phyloP scores from a whole-genome alignment of 2,797 vertebrate species.

The Zalophus californianus region DNA sequence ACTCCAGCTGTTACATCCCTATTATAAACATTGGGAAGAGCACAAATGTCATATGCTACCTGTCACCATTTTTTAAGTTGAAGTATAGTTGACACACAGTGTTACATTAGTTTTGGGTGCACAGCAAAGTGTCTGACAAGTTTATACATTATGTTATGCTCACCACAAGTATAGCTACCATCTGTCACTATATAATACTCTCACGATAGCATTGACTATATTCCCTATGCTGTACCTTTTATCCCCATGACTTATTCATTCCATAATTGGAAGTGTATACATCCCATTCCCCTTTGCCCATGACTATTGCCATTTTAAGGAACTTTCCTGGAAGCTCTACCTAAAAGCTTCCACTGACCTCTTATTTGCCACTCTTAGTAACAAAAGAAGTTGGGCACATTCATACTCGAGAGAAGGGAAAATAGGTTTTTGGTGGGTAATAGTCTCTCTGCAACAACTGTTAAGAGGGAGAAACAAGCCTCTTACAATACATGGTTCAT shows the following conservation, averaged over 20 bases:
- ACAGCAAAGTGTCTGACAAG: neutral
- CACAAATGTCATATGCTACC: neutral
- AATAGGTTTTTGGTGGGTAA: neutral
- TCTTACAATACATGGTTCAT: neutral
- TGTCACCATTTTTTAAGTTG: neutral
- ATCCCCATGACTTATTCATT: neutral
- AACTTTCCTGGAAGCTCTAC: neutral
- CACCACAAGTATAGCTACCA: neutral
- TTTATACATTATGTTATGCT: neutral
- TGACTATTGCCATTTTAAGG: neutral
- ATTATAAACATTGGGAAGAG: neutral
- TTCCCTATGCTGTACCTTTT: neutral
- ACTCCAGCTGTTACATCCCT: neutral
- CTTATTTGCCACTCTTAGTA: neutral
- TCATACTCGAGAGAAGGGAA: neutral
- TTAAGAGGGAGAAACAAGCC: neutral
- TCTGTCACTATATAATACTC: neutral
- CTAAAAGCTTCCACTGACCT: constrained; percentile 7
- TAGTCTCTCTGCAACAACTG: neutral
- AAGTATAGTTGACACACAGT: neutral
- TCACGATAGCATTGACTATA: neutral
- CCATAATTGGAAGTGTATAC: neutral
- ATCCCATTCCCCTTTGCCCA: neutral
- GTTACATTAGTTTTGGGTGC: neutral
- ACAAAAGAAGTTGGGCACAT: neutral